phyloP scores from a whole-genome alignment of 2,888 invertebrate species.

The Ctena decussata region DNA sequence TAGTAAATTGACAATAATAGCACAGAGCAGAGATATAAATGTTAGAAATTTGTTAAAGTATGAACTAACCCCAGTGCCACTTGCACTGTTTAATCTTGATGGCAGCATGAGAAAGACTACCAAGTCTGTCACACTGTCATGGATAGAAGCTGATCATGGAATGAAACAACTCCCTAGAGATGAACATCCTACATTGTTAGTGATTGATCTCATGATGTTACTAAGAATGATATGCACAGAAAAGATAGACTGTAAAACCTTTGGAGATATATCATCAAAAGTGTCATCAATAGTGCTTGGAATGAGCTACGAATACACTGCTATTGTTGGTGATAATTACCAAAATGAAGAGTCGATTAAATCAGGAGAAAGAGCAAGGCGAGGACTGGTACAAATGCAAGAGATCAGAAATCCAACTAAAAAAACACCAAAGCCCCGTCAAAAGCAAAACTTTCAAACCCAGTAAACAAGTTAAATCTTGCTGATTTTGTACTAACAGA shows the following conservation, averaged over 20 bases:
- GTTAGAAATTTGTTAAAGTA: not conserved
- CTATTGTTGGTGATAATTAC: not conserved
- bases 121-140: not conserved
- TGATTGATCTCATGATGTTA: not conserved
- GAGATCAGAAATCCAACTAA: slow-evolving; percentile 10
- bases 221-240: not conserved
- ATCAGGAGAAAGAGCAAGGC: not conserved
- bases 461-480: not conserved
- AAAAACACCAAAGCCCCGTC: not conserved
- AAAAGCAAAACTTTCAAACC: not conserved
- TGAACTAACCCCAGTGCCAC: slow-evolving; percentile 19
- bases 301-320: not conserved
- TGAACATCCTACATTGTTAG: not conserved
- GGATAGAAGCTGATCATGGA: not conserved
- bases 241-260: not conserved
- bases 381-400: not conserved
- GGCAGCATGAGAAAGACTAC: slow-evolving; percentile 3
- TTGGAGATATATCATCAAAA: not conserved
- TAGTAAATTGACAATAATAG: slow-evolving; percentile 12
- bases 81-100: slow-evolving; percentile 21
- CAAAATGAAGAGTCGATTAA: not conserved
- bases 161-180: not conserved
- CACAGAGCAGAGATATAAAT: slow-evolving; percentile 15
- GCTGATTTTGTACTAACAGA: not conserved
- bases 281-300: not conserved